These are phyloP conservation scores for Aphelinus atriplicis DNA, from an alignment of 1,140 invertebrate species.

Conservation along the genomic window DNA sequence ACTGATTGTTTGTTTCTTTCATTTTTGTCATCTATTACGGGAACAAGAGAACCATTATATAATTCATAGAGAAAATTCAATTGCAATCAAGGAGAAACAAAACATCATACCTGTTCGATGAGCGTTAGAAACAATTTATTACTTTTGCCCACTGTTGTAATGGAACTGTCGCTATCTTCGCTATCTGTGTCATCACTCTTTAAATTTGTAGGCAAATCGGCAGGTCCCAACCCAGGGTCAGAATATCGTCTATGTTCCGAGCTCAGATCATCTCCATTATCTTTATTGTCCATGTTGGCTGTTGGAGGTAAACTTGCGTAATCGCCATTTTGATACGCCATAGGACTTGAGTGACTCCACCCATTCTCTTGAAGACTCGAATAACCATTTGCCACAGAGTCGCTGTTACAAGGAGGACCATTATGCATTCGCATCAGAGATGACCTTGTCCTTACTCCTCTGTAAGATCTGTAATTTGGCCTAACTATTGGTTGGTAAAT, in stretches of 20 bases:
- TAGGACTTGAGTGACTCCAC: slow-evolving; percentile 57
- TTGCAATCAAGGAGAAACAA: neutral
- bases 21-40: slow-evolving; percentile 58
- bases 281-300: slow-evolving; percentile 57
- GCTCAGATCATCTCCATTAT: slow-evolving; percentile 53
- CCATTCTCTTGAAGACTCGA: slow-evolving; percentile 54
- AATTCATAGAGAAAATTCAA: slow-evolving; percentile 7
- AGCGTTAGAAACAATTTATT: slow-evolving; percentile 64
- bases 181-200: slow-evolving; percentile 63
- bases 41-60: neutral
- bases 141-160: slow-evolving; percentile 62
- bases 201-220: slow-evolving; percentile 47
- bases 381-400: slow-evolving; percentile 55
- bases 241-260: slow-evolving; percentile 66
- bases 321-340: slow-evolving; percentile 59
- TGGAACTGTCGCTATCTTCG: slow-evolving; percentile 55
- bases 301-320: slow-evolving; percentile 67
- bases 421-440: slow-evolving; percentile 42
- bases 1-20: slow-evolving; percentile 66
- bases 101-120: slow-evolving; percentile 62
- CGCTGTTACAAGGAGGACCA: slow-evolving; percentile 37
- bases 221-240: slow-evolving; percentile 67
- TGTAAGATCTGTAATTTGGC: slow-evolving; percentile 49
- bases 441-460: slow-evolving; percentile 43
- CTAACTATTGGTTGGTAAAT: slow-evolving; percentile 54